Evolutionary conservation across 2,113 vertebrate species (phyloP), one percentile per base, ranked within the genome.

Genomic region (Clinocottus analis): DNA sequence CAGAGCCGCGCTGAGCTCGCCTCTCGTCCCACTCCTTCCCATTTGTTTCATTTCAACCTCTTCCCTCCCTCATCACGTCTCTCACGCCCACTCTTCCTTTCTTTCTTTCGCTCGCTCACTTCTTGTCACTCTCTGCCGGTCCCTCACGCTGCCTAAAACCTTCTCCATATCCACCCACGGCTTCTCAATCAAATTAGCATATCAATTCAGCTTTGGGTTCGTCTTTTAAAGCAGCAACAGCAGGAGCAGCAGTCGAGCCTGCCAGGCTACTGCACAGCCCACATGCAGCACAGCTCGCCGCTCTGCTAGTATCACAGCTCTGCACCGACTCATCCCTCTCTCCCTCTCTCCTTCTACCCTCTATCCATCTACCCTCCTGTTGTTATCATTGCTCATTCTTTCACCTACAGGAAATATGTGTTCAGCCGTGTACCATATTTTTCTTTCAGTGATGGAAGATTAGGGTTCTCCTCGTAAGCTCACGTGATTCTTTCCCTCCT

Each of bases 111-210:
- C 39, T 33, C 33, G 33, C 80, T 72, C 65, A 72, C 72, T 66
- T 76, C 74, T 74, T 75, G 76, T 86, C 73, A 75, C 74, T 82
- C 81, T 75, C 84, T 77, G 43, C 80, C 80, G 68, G 84, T 85
- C 80, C 70, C 79, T 67, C 86, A 82, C 10, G 23, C 83, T 69
- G 83, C 85, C 85, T 85, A 85, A 89, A 89, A 83, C 80, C 83
- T 62, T 88, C 91, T 92, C 92, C 78, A 85, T 88, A 91, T 92
- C 92, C 92, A 79, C 92, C 92, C 89, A 92, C 92, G 75, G 45
- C 82, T 87, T 81, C 85, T 85, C 87, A 85, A 90, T 91, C 85
- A 88, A 87, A 93, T 93, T 91, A 90, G 88, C 89, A 91, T 92
- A 90, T 92, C 85, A 90, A 84, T 90, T 90, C 80, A 84, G 87